These are phyloP conservation scores for Sarcoramphus papa DNA, from an alignment of 2,797 vertebrate genomes.

Conservation along the genomic window DNA sequence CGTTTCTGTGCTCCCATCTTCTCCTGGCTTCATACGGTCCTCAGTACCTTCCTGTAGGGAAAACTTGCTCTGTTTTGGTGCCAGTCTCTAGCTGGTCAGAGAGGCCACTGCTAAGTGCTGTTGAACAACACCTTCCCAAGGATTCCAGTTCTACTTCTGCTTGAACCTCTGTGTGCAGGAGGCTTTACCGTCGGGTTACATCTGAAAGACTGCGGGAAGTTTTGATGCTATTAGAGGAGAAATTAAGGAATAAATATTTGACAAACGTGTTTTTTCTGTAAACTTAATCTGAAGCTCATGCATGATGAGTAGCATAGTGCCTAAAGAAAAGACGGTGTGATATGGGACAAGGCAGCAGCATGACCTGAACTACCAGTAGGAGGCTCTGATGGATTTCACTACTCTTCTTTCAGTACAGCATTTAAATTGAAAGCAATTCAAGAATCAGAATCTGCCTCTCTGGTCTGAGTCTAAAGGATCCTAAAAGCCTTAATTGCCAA, in stretches of 20 bases:
- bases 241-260: not conserved
- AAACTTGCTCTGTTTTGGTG: not conserved
- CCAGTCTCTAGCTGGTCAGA: not conserved
- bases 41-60: not conserved
- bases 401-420: not conserved
- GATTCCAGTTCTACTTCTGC: not conserved
- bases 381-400: not conserved
- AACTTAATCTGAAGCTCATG: not conserved
- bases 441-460: not conserved
- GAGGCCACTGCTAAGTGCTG: not conserved
- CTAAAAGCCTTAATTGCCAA: not conserved
- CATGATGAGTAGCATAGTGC: fast-evolving
- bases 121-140: not conserved
- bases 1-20: not conserved
- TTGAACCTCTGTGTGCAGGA: not conserved
- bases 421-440: not conserved
- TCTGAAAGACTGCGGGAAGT: not conserved
- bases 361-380: not conserved
- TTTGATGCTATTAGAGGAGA: not conserved
- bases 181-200: not conserved
- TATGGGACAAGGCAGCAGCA: not conserved
- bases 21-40: not conserved
- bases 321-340: not conserved
- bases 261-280: not conserved
- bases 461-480: not conserved